Evolutionary conservation across 1,140 invertebrate species (phyloP).

Genomic region (Gryllus bimaculatus): DNA sequence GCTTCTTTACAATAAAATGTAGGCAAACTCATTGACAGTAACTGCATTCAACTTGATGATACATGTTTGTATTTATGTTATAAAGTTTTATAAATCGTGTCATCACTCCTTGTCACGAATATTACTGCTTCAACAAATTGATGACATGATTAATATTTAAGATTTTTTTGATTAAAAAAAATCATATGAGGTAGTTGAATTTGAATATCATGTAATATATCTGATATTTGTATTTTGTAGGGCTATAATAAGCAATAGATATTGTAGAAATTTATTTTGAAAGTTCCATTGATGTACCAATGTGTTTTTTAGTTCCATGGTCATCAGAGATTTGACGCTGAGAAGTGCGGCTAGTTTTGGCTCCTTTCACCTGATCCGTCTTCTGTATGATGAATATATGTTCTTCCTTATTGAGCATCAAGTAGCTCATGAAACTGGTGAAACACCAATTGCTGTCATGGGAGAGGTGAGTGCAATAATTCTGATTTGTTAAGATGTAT

Average conservation of each 20-base stretch:
- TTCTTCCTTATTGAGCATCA: conserved; percentile 96
- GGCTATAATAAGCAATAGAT: not conserved
- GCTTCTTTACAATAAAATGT: no score
- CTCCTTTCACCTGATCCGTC: conserved; percentile 94
- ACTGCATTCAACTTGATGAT: no score
- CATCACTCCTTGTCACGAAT: no score
- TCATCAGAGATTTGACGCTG: conserved; percentile 88
- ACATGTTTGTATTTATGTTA: no score
- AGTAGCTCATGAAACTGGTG: conserved; percentile 80
- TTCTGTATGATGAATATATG: conserved; percentile 99
- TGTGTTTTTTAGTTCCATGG: conserved; percentile 70
- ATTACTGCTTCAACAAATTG: no score
- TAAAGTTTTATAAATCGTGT: no score
- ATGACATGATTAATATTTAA: not conserved
- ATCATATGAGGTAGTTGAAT: no score
- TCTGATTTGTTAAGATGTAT: no score
- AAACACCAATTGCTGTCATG: conserved; percentile 92
- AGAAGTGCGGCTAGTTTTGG: conserved; percentile 96
- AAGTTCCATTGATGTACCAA: conserved; percentile 6
- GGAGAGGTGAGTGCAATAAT: conserved; percentile 47
- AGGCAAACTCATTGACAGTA: no score
- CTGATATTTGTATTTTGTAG: no score
- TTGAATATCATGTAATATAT: no score
- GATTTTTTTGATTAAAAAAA: not conserved
- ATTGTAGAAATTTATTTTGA: conserved; percentile 18